A percentile compares a stretch with the other conserved stretches of the same genome.
Evolutionary conservation across 2,113 vertebrate genomes (phyloP).

Genomic region (Camelus bactrianus): DNA sequence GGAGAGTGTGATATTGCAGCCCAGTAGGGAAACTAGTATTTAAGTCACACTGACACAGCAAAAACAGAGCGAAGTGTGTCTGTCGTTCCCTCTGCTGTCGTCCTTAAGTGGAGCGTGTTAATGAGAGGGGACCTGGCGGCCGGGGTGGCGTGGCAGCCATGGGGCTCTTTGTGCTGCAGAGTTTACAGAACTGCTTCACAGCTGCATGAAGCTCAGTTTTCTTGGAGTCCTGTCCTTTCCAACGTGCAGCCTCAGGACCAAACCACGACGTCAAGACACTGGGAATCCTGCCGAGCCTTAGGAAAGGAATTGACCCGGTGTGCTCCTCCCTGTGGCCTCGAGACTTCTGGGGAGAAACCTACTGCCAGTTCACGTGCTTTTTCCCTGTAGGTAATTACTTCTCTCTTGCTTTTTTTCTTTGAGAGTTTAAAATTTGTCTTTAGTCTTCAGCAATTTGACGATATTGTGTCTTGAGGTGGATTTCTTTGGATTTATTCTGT

Average conservation of each 20-base stretch:
- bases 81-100: slow-evolving; percentile 56
- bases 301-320: no score
- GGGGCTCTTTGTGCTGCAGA: not conserved
- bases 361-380: not conserved
- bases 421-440: not conserved
- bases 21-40: slow-evolving; percentile 64
- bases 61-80: slow-evolving; percentile 34
- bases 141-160: not conserved
- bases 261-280: not conserved
- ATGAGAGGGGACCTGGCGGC: slow-evolving; percentile 44
- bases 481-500: not conserved
- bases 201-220: not conserved
- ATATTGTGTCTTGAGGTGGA: not conserved
- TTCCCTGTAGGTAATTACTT: not conserved
- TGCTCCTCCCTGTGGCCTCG: not conserved
- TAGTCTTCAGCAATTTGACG: not conserved
- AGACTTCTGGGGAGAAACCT: not conserved
- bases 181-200: slow-evolving; percentile 56
- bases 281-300: no score
- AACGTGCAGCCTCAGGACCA: not conserved
- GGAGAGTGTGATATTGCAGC: slow-evolving; percentile 36
- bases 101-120: slow-evolving; percentile 35
- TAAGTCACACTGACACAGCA: slow-evolving; percentile 59
- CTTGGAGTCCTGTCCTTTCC: slow-evolving; percentile 1
- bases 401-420: not conserved